Base-by-base conservation (phyloP, 2,888 invertebrate genomes). In the Phyllotreta cruciferae region DNA sequence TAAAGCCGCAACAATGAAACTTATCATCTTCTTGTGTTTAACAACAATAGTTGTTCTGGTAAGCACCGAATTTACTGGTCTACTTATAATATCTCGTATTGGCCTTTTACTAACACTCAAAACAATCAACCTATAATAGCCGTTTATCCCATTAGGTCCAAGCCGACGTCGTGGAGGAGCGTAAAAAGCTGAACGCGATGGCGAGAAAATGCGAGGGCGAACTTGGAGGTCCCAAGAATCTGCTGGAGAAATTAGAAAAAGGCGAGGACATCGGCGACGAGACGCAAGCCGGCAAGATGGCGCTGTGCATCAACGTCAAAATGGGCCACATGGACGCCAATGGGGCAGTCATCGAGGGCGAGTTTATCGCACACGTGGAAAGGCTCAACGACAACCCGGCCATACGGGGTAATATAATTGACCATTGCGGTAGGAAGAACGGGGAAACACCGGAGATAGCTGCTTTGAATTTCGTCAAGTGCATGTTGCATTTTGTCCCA, bases 391-490 rank as follows among this genome's bases (percentile, higher is more conserved):
- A 9, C 9, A 11, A 49, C 10, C 2, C 10, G 10, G 14, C 9
- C 2, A 4, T 10, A 10, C 35, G 35, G 10, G n/a, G 36, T 11
- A 6, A 49, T 2, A n/a, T 49, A 1, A 36, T 49, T 1, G 11
- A 8, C 10, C 14, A 49, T 6, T 49, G 49, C 36, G 49, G 49
- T 5, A 11, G 4, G 10, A 49, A 35, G 36, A 8, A 35, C 11
- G 49, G 49, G 4, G 36, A 34, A 7, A 49, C 49, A 10, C 35
- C 49, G 11, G 35, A 6, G 1, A 36, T 36, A n/a, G 49, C 49
- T 3, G 49, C 49, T 35, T n/a, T 49, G 36, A 49, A 49, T 35
- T 49, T 49, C n/a, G 49, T 49, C 10, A 34, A 10, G 11, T 49
- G 49, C 36, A 49, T 49, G 49, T 1, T 6, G n/a, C 34, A 36